Conservation (phyloP, 2,888 invertebrate genomes). For the Pammene fasciana region DNA sequence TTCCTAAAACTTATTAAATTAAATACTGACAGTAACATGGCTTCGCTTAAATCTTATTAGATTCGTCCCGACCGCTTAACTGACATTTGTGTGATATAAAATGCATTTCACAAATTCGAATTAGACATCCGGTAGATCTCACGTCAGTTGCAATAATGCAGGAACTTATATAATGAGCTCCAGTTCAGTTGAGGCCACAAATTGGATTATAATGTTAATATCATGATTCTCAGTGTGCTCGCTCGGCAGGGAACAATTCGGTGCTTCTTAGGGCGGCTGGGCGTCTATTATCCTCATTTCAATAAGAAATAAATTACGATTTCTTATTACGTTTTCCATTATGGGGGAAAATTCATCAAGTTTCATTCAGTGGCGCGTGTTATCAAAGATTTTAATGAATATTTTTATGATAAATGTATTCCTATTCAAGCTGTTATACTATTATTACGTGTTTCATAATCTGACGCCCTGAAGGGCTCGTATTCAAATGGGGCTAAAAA, state of each 20-base stretch:
- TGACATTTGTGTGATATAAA: conserved; percentile 61
- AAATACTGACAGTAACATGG: conserved; percentile 65
- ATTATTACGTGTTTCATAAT: conserved; percentile 35
- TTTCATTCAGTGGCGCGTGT: conserved; percentile 71
- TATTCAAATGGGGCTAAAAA: conserved; percentile 7
- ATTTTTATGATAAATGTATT: conserved; percentile 52
- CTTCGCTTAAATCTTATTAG: conserved; percentile 63
- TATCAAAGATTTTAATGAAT: conserved; percentile 71
- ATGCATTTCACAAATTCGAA: conserved; percentile 65
- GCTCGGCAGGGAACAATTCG: conserved; percentile 70
- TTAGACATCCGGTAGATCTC: conserved; percentile 57
- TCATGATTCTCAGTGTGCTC: conserved; percentile 63
- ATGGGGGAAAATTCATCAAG: conserved; percentile 75
- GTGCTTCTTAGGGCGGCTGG: conserved; percentile 68
- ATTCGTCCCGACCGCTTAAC: conserved; percentile 53
- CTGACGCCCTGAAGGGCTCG: conserved; percentile 7
- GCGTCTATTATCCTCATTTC: conserved; percentile 81
- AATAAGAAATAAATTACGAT: conserved; percentile 83
- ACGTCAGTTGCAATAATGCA: conserved; percentile 77
- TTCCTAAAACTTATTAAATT: conserved; percentile 60
- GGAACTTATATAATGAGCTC: conserved; percentile 77
- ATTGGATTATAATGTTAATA: conserved; percentile 82
- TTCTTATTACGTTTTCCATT: conserved; percentile 82
- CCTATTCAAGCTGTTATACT: conserved; percentile 38
- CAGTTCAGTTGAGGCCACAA: conserved; percentile 72